Base-by-base conservation (phyloP, 1,140 invertebrate genomes). In the Hormaphis cornu region DNA sequence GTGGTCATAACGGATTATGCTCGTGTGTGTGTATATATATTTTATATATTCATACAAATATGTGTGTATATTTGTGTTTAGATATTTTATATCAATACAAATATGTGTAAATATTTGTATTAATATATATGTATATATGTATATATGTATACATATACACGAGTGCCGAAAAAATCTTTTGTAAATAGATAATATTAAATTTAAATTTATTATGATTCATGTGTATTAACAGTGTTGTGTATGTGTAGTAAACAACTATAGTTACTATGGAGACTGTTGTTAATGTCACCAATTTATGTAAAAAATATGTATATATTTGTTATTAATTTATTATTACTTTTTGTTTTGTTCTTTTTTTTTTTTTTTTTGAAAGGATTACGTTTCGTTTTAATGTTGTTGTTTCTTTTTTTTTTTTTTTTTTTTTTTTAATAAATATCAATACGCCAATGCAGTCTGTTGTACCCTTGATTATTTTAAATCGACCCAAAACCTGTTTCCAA, bases 221-320 rank as follows among this genome's bases (percentile, higher is more conserved):
- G 33, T 24, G 42, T 46, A 66, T 66, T 7, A 5, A 48, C 59
- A 66, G 33, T 18, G 26, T 18, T 33, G 42, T 66, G 59, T 66
- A 66, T 46, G 2, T 48, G 44, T 66, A 66, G 42, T 33, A 66
- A 46, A 12, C 18, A 20, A 66, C 42, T 66, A 63, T 63, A 66
- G 42, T 66, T 46, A 66, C 42, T 66, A 66, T 48, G 59, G 59
- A 66, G 59, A 66, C 42, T 66, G 59, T 66, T 66, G n/a, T 44
- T 18, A 30, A 48, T 22, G 59, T 66, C 59, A 9, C 59, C 59
- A 48, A 35, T 33, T 66, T 30, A 50, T 66, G 59, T 66, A 61
- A 61, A 46, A 46, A 63, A 66, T 18, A 46, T 66, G 59, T 66
- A 66, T 50, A 66, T 48, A 30, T 66, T 66, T 42, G 59, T 66